These are phyloP conservation scores for Pantala flavescens DNA, from an alignment of 1,140 invertebrate genomes.

Conservation along the genomic window DNA sequence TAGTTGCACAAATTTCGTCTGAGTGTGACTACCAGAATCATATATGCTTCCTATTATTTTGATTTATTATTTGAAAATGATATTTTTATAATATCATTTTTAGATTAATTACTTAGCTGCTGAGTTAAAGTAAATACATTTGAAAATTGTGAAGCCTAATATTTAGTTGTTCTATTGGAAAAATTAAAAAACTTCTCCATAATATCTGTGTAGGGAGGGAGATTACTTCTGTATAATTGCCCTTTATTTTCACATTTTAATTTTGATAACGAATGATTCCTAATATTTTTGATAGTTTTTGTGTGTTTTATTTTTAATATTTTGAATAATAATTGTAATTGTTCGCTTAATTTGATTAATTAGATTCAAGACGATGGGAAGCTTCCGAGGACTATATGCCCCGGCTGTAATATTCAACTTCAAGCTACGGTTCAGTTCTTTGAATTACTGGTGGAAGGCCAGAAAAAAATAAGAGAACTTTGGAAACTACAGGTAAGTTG, in stretches of 20 bases:
- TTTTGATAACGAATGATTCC: neutral
- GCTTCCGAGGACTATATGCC: conserved; percentile 56
- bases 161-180: neutral
- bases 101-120: neutral
- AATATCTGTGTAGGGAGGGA: neutral
- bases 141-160: neutral
- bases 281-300: neutral
- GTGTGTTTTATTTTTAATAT: neutral
- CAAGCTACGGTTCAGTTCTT: conserved; percentile 60
- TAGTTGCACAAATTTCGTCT: conserved; percentile 26
- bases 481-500: conserved; percentile 37
- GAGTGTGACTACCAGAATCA: conserved; percentile 33
- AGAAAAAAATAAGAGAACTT: conserved; percentile 44
- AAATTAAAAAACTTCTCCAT: neutral
- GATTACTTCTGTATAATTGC: neutral
- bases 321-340: conserved; percentile 19
- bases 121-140: neutral
- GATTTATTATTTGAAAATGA: neutral
- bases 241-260: neutral
- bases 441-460: conserved; percentile 54
- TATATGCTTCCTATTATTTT: conserved; percentile 17
- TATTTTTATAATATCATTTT: neutral
- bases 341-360: conserved; percentile 22
- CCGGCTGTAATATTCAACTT: conserved; percentile 60
- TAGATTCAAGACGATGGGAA: conserved; percentile 56